Base-by-base conservation (phyloP, 2,797 vertebrate genomes). In the Sebastes reedi region DNA sequence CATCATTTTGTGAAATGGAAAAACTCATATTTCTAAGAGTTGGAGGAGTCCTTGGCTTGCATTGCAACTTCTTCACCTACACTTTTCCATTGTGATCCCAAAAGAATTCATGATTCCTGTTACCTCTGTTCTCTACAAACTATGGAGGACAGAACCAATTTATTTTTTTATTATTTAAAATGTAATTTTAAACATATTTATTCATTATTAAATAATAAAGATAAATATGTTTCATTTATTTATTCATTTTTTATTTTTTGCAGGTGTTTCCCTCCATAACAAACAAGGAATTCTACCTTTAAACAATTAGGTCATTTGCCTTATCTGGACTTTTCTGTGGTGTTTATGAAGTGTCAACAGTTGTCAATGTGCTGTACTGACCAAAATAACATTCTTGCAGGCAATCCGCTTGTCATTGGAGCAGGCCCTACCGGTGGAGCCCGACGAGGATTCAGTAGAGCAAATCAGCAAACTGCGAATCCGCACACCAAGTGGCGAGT, bases 341-440 rank as follows among this genome's bases (percentile, higher is more conserved):
- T 72, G 3, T 20, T 72, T 52, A 12, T 68, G 29, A 25, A 7
- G 2, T 29, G 3, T 62, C 8, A 3, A 22, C n/a, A 29, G 5
- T 61, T 36, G 22, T 59, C 18, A 39, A 8, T 65, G 30, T 29
- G 2, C 25, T 62, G 3, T 22, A 36, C 22, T 81, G 52, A 87
- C 12, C 25, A 46, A 56, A 71, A 27, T 11, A 18, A 24, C 8
- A 16, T 24, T 73, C 50, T 80, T 77, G 24, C 93, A 99, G 99
- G 99, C 99, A 30, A 99, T 99, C 90, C 96, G 98, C 80, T 96
- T 99, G 36, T 99, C 99, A 67, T 90, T 99, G 90, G 99, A 99
- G 92, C 98, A 99, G 79, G 94, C 98, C 82, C 92, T 99, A 88
- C 98, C 98, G 70, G 96, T 97, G 0, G 98, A 99, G 85, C 99